A percentile compares a stretch with the other conserved stretches of the same genome.
phyloP scores from a whole-genome alignment of 2,888 invertebrate genomes.

The Phaedon cochleariae region DNA sequence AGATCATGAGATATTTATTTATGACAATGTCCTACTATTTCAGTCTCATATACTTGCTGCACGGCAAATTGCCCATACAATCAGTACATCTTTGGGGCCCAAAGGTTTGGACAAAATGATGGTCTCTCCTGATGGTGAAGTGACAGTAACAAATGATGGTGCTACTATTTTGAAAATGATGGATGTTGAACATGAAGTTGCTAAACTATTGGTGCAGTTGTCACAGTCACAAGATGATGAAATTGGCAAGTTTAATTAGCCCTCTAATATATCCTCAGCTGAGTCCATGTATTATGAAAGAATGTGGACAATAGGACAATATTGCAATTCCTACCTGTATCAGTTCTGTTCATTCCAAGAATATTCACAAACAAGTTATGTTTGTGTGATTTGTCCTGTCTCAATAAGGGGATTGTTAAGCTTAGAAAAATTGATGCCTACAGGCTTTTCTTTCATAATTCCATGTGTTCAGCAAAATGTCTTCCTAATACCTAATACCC shows the following conservation, averaged over 20 bases:
- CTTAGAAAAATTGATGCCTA: too few relatives aligned
- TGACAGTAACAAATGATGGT: conserved; percentile 98
- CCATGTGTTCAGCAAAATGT: too few relatives aligned
- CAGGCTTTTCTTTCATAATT: too few relatives aligned
- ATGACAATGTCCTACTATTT: conserved; percentile 54
- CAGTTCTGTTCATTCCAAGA: too few relatives aligned
- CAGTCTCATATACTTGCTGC: conserved; percentile 98
- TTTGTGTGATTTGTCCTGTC: too few relatives aligned
- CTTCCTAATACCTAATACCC: too few relatives aligned
- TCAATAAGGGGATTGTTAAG: too few relatives aligned
- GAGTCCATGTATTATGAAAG: too few relatives aligned
- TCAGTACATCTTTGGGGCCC: conserved; percentile 95
- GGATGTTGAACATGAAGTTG: conserved; percentile 99
- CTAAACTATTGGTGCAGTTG: conserved; percentile 96
- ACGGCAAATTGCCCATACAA: conserved; percentile 86
- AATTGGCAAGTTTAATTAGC: conserved; percentile 66
- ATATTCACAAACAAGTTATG: too few relatives aligned
- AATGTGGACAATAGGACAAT: too few relatives aligned
- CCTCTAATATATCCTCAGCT: too few relatives aligned
- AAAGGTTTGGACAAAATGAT: conserved; percentile 98
- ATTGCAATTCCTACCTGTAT: too few relatives aligned
- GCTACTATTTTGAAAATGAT: conserved; percentile 99
- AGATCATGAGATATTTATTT: not conserved
- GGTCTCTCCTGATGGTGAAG: conserved; percentile 96
- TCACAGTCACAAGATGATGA: conserved; percentile 99